A percentile compares a stretch with the other conserved stretches of the same genome.
Evolutionary conservation across 92 coral and sea anemone genomes (phyloP).

Genomic region (Umimayanthus kanabou): DNA sequence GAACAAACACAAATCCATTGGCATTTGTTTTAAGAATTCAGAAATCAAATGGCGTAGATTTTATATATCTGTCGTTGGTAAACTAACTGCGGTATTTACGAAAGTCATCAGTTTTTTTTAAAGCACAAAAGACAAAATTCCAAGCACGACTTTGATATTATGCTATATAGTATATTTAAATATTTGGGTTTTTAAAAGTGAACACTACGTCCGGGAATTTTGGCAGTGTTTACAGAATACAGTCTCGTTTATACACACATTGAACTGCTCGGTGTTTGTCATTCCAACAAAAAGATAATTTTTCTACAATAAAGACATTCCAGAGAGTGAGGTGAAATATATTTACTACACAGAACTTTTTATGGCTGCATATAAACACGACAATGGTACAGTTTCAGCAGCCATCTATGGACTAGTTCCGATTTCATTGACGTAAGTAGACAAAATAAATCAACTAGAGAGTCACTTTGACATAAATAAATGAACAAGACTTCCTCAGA

Average conservation of each 20-base stretch:
- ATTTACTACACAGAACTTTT: neutral
- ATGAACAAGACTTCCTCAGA: neutral
- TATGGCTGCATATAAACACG: neutral
- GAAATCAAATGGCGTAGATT: neutral
- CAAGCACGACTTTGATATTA: neutral
- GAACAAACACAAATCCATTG: neutral
- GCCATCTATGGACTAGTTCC: neutral
- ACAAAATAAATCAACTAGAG: slow-evolving; percentile 16
- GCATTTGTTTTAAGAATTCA: neutral
- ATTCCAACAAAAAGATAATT: neutral
- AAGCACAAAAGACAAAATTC: neutral
- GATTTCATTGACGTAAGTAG: slow-evolving; percentile 11
- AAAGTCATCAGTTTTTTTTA: too few species aligned
- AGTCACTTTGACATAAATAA: neutral
- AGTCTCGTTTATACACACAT: too few species aligned
- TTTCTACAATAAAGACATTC: too few species aligned
- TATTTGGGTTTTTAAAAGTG: neutral
- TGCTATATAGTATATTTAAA: neutral
- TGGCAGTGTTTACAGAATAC: neutral
- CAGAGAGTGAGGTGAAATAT: neutral
- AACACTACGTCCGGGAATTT: neutral
- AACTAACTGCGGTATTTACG: too few species aligned
- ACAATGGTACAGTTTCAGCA: neutral
- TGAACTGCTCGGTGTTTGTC: neutral
- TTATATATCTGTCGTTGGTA: neutral